These are phyloP conservation scores for Cottoperca gobio DNA, from an alignment of 2,797 vertebrate species.

Conservation along the genomic window DNA sequence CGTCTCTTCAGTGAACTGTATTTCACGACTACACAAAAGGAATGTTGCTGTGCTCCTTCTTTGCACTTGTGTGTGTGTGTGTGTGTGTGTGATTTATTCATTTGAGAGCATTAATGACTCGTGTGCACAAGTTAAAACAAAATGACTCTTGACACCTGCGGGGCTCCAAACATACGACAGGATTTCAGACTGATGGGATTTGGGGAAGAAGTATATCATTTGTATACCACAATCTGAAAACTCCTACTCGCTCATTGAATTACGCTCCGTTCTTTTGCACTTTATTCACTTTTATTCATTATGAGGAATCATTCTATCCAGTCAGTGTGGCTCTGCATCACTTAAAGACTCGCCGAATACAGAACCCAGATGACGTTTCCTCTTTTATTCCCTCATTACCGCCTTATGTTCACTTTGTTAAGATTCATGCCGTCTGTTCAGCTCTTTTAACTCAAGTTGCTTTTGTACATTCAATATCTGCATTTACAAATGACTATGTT, in stretches of 20 bases:
- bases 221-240: neutral
- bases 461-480: neutral
- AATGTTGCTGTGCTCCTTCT: neutral
- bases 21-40: no score
- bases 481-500: neutral
- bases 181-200: neutral
- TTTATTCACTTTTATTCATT: neutral
- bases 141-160: neutral
- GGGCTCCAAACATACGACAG: neutral
- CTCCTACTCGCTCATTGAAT: neutral
- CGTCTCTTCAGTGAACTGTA: neutral
- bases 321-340: neutral
- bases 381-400: neutral
- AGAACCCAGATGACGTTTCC: neutral
- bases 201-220: neutral
- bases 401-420: slow-evolving; percentile 11
- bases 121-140: neutral
- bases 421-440: neutral
- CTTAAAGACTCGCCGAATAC: no score
- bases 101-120: neutral
- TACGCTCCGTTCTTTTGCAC: neutral
- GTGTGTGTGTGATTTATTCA: neutral
- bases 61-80: neutral
- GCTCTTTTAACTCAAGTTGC: neutral
- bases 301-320: neutral